These are phyloP conservation scores for Piscicola geometra DNA, from an alignment of 2,888 invertebrate species.

Conservation along the genomic window DNA sequence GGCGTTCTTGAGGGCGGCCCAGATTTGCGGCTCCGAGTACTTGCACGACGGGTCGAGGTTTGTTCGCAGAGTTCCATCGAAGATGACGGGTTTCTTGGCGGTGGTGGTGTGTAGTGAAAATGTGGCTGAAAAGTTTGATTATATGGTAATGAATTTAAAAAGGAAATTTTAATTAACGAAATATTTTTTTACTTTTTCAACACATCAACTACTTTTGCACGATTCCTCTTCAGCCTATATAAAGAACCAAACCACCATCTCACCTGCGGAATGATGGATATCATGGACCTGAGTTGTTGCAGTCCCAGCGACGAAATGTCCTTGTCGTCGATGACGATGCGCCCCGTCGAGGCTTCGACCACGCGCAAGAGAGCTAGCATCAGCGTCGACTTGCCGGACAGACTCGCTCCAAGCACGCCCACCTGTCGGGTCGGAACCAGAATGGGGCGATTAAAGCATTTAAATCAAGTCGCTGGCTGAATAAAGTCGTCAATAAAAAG, in stretches of 20 bases:
- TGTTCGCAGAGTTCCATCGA: constrained; percentile 43
- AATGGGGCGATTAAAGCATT: neutral
- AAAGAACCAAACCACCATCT: neutral
- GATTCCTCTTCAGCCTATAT: too few species aligned
- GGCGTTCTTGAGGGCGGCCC: constrained; percentile 52
- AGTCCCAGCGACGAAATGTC: constrained; percentile 37
- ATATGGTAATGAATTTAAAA: too few species aligned
- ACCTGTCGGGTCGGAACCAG: constrained; percentile 34
- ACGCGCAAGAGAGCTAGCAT: constrained; percentile 37
- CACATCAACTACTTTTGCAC: too few species aligned
- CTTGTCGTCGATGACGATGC: constrained; percentile 35
- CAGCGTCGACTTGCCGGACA: constrained; percentile 39
- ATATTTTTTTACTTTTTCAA: too few species aligned
- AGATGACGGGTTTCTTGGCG: constrained; percentile 42
- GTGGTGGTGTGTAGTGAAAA: too few species aligned
- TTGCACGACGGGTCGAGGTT: constrained; percentile 55
- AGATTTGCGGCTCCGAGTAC: constrained; percentile 51
- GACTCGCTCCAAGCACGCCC: constrained; percentile 40
- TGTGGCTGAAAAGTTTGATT: too few species aligned
- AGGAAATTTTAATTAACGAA: too few species aligned
- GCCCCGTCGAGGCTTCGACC: constrained; percentile 36
- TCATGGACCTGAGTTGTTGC: constrained; percentile 38
- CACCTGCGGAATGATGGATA: constrained; percentile 41
- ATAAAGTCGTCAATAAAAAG: neutral
- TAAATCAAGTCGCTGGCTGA: constrained; percentile 2